These are phyloP conservation scores for Corythaixoides concolor DNA, from an alignment of 2,113 vertebrate genomes.

Conservation along the genomic window DNA sequence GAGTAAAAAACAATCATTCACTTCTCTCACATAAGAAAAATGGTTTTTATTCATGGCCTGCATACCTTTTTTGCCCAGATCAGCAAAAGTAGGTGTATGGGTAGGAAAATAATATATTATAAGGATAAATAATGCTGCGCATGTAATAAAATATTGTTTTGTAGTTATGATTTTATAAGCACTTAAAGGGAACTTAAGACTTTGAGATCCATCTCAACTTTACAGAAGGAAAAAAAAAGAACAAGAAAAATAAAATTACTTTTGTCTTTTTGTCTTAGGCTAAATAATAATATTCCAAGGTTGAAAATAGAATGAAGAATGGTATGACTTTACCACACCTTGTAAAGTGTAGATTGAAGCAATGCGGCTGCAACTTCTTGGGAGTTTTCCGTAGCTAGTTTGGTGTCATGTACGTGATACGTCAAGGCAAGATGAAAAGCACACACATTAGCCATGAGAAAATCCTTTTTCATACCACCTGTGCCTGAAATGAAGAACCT, in stretches of 20 bases:
- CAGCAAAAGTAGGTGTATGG: neutral
- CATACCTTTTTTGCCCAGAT: neutral
- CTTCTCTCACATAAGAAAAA: neutral
- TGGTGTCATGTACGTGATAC: neutral
- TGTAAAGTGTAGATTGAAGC: neutral
- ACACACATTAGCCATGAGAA: fast-evolving
- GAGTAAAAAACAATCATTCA: neutral
- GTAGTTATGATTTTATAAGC: neutral
- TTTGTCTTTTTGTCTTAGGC: neutral
- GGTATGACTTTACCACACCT: neutral
- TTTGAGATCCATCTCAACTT: neutral
- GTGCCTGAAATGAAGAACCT: neutral
- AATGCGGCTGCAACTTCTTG: neutral
- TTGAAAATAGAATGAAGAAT: neutral
- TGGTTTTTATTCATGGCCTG: neutral
- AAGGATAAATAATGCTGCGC: neutral
- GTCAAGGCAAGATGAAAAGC: neutral
- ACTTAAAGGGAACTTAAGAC: neutral
- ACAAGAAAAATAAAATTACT: neutral
- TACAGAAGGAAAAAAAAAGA: neutral
- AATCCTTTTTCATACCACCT: neutral
- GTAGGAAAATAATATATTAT: neutral
- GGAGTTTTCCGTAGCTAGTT: neutral
- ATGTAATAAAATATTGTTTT: neutral
- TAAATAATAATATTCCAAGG: neutral